Base-by-base conservation (phyloP, 1,140 invertebrate genomes). In the Heliconius eleuchia region DNA sequence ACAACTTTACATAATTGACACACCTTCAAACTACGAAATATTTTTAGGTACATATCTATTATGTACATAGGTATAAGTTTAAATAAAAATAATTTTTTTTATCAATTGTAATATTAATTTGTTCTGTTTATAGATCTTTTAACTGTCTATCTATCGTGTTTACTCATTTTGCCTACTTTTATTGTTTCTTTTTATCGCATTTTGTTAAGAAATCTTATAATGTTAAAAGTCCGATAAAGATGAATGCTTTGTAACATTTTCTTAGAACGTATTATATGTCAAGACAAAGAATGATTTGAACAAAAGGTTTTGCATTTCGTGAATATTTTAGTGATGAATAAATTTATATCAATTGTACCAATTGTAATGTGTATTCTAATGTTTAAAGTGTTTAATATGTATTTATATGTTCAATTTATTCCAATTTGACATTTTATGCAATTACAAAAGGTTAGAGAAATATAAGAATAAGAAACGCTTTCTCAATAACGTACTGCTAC, bases 311-410 rank as follows among this genome's bases (percentile, higher is more conserved):
- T 16, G 27, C 60, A 66, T 66, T 66, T 27, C 13, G 27, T 30
- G 60, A 57, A 66, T 66, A 66, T n/a, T 66, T 66, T 27, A 66
- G 23, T 66, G 60, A 30, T 66, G 23, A 66, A 66, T 66, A 52
- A 52, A 52, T 52, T 19, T 18, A 52, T 52, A 52, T 19, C 5
- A 66, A 66, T 30, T 30, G 27, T 66, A 66, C 0, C 60, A 66
- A 30, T 66, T 66, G 27, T 66, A 30, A 9, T 66, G 11, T 66
- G 13, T 30, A 23, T 66, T 66, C 11, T 30, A 23, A 3, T 30
- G 3, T 66, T 66, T 1, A 1, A 19, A 6, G 50, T 52, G 7
- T 52, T 16, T 52, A 52, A 52, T 52, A 52, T 52, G 18, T 52
- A 52, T 19, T 52, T 52, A 18, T 52, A 8, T 19, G 6, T 52